Base-by-base conservation (phyloP, 2,888 invertebrate genomes). In the Acanthococcus lagerstroemiae region DNA sequence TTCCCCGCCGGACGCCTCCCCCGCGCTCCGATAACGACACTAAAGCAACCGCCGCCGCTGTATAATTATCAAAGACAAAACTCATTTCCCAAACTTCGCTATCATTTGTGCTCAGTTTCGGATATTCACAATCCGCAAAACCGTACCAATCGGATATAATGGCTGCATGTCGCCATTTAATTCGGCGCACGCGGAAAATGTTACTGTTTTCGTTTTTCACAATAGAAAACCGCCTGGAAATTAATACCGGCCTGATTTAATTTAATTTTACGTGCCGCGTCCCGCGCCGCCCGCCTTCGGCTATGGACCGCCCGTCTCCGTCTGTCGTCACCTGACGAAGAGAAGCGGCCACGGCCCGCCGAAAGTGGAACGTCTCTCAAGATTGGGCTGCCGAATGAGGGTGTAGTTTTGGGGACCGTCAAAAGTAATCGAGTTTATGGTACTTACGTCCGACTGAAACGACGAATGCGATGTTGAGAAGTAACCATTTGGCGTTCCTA, bases 1-100 rank as follows among this genome's bases (percentile, higher is more conserved):
- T 26, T 50, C 61, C 19, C 22, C 61, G 61, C 61, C 24, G 37
- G 12, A n/a, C 37, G 37, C 52, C 52, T 52, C 50, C 61, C 19
- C 25, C 58, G n/a, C n/a, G 48, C 19, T 58, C 30, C 37, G 61
- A 61, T 61, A 61, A 61, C 61, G 61, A 61, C 61, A 61, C 61
- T 61, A 61, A 61, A 61, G 61, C 50, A 26, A 61, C 19, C 61
- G n/a, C n/a, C 54, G 22, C 61, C 61, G 61, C 61, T 37, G 52
- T 61, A 61, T 61, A 61, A 61, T 61, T 61, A 61, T 61, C 61
- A 61, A 61, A 61, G 61, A 61, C 61, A 61, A 61, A 61, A 61
- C 61, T 61, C 61, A 61, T 61, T 61, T 61, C 50, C 61, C 61
- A 61, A 61, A 61, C 61, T 54, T 61, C 52, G 61, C 61, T 61